A percentile compares a stretch with the other conserved stretches of the same genome.
These are phyloP conservation scores for Pangasius krempfi DNA, from an alignment of 2,797 vertebrate species.

Conservation along the genomic window DNA sequence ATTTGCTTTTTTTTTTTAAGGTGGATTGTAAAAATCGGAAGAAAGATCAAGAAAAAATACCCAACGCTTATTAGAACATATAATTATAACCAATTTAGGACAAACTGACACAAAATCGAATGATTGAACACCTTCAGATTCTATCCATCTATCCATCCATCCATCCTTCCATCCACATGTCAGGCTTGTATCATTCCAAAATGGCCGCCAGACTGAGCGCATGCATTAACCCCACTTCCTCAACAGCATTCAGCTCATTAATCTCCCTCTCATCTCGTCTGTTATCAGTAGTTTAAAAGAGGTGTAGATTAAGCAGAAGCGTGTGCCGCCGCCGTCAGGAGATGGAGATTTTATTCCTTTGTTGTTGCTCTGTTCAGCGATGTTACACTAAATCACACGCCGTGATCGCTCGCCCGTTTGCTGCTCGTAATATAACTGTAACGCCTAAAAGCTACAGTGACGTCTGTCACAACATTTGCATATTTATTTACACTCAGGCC, in stretches of 20 bases:
- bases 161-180: background rate
- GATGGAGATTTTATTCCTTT: conserved; percentile 33
- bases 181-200: background rate
- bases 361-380: conserved; percentile 8
- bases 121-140: background rate
- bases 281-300: conserved; percentile 4
- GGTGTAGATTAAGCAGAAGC: background rate
- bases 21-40: no score
- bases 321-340: background rate
- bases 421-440: conserved; percentile 27
- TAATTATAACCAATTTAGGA: background rate
- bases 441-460: conserved; percentile 25
- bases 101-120: background rate
- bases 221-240: background rate
- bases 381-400: conserved; percentile 25
- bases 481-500: conserved; percentile 50
- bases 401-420: background rate
- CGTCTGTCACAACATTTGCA: conserved; percentile 45
- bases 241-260: background rate
- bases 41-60: no score
- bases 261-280: background rate
- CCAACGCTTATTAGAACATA: background rate
- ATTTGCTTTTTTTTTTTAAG: no score
- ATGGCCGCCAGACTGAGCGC: background rate
- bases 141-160: background rate